Conservation (phyloP, 2,113 vertebrate genomes). For the human (Homo sapiens) region DNA sequence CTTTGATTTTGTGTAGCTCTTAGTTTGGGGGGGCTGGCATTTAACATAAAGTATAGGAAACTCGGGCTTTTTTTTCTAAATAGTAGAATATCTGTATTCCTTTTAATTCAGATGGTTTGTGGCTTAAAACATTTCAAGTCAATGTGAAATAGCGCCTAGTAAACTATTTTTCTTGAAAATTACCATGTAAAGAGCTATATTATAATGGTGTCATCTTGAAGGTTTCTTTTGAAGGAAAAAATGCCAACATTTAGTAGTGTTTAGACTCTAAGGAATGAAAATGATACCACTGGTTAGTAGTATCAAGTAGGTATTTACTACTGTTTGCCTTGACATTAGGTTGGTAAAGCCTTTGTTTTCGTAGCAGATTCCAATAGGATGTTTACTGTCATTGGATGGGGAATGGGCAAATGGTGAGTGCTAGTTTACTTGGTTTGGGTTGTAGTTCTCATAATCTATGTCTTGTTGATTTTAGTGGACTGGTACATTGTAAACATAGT, state of each 20-base stretch:
- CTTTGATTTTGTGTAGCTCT: neutral
- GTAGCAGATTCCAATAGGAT: neutral
- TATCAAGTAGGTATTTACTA: neutral
- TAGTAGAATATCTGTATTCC: neutral
- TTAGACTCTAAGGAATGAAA: slow-evolving; percentile 13
- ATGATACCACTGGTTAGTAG: neutral
- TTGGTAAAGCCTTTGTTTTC: slow-evolving; percentile 12
- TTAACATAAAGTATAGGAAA: neutral
- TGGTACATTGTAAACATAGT: slow-evolving; percentile 48
- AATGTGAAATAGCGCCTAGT: neutral
- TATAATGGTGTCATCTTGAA: neutral
- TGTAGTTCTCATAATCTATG: neutral
- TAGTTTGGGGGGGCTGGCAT: neutral
- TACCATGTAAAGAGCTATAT: neutral
- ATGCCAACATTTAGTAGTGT: neutral
- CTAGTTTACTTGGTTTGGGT: neutral
- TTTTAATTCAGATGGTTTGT: neutral
- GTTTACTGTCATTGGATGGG: neutral
- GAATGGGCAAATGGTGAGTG: neutral
- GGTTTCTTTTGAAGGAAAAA: neutral
- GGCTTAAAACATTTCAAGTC: neutral
- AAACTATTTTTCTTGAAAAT: neutral
- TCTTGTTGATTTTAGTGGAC: slow-evolving; percentile 52
- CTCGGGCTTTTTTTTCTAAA: neutral
- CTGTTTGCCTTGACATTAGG: slow-evolving; percentile 27